Evolutionary conservation across 2,113 vertebrate genomes (phyloP).

Genomic region (Istiophorus platypterus): DNA sequence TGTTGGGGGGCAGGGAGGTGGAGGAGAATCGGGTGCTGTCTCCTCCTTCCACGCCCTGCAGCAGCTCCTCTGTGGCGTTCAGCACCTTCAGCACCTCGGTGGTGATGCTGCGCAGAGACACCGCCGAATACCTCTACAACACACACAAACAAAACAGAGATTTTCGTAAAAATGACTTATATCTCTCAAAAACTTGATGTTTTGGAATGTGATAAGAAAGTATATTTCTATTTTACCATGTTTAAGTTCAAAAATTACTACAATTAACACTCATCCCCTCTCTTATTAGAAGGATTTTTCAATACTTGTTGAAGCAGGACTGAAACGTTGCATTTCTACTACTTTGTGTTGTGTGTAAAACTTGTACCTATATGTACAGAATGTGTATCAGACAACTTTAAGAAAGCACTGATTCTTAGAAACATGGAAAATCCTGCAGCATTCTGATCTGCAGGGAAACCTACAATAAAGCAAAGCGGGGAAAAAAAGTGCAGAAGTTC

Average conservation of each 20-base stretch:
- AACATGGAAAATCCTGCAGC: no score
- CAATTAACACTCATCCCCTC: neutral
- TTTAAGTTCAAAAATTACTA: neutral
- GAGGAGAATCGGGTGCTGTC: constrained; percentile 55
- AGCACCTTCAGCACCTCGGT: constrained; percentile 96
- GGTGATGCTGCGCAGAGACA: constrained; percentile 96
- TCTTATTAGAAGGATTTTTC: no score
- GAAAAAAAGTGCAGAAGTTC: neutral
- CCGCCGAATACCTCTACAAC: constrained; percentile 93
- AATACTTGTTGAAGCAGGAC: no score
- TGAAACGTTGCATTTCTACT: no score
- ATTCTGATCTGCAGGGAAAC: no score
- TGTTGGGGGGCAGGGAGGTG: constrained; percentile 80
- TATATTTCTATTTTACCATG: no score
- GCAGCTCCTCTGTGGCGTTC: constrained; percentile 94
- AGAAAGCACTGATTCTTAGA: no score
- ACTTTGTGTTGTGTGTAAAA: no score
- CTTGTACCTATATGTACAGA: no score
- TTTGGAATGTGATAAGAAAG: no score
- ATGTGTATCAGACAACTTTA: no score
- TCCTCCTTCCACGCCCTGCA: constrained; percentile 84
- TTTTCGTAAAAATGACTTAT: neutral
- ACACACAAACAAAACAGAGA: constrained; percentile 4
- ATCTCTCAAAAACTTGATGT: neutral
- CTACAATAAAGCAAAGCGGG: neutral